Evolutionary conservation across 2,888 invertebrate species (phyloP).

Genomic region (Drosophila parthenogenetica): DNA sequence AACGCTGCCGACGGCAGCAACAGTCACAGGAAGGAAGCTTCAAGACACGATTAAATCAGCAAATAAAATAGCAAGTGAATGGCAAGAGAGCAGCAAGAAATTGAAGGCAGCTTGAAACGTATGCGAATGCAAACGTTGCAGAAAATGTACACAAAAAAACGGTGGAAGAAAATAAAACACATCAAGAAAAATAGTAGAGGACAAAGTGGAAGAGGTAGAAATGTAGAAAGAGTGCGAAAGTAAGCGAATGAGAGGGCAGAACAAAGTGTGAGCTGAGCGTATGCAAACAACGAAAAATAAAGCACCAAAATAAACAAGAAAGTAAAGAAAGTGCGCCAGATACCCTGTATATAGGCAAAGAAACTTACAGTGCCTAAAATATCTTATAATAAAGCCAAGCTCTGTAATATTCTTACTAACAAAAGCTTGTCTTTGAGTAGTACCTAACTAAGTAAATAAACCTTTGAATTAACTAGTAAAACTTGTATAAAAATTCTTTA

Average conservation of each 20-base stretch:
- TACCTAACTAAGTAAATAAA: too few species aligned
- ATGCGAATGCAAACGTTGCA: slow-evolving; percentile 71
- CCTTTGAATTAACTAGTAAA: too few species aligned
- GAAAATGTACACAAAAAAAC: slow-evolving; percentile 33
- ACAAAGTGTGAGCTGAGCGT: slow-evolving; percentile 46
- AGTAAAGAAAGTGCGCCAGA: background rate
- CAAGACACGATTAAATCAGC: slow-evolving; percentile 80
- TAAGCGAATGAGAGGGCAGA: slow-evolving; percentile 1
- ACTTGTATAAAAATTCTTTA: too few species aligned
- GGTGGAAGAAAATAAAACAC: background rate
- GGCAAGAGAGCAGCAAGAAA: slow-evolving; percentile 74
- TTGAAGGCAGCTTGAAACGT: slow-evolving; percentile 58
- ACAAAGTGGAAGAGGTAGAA: background rate
- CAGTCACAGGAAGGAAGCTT: slow-evolving; percentile 79
- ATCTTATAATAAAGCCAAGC: background rate
- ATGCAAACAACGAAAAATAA: slow-evolving; percentile 48
- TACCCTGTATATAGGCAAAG: slow-evolving; percentile 7
- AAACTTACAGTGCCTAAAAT: background rate
- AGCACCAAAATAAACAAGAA: slow-evolving; percentile 14
- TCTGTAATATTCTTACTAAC: too few species aligned
- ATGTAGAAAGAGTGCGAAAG: background rate
- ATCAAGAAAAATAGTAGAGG: slow-evolving; percentile 21
- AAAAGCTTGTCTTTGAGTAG: too few species aligned
- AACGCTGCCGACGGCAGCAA: slow-evolving; percentile 48
- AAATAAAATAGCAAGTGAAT: slow-evolving; percentile 75